These are phyloP conservation scores for Drosophila nigricruria DNA, from an alignment of 2,888 invertebrate species.

Conservation along the genomic window DNA sequence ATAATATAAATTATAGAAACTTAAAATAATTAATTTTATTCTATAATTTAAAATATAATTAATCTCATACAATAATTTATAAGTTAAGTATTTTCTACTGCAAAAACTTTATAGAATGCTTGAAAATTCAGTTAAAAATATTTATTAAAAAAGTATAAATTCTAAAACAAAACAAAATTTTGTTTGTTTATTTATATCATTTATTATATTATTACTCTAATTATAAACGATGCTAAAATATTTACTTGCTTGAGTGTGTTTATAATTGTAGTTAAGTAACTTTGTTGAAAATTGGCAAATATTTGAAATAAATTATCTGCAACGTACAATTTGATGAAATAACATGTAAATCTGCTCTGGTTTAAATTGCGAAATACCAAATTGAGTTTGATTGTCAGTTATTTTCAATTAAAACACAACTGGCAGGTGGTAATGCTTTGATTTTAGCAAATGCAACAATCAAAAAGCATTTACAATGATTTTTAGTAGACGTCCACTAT, in stretches of 20 bases:
- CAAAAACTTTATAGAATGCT: no score
- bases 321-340: neutral
- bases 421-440: constrained; percentile 24
- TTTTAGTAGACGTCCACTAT: constrained; percentile 23
- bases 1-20: no score
- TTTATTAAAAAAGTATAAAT: no score
- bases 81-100: no score
- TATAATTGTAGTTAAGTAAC: neutral
- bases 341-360: neutral
- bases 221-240: neutral
- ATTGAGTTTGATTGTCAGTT: neutral
- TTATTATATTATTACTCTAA: neutral
- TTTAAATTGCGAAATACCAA: neutral
- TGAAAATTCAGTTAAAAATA: no score
- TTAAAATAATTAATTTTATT: no score
- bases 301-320: neutral
- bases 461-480: constrained; percentile 30
- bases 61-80: no score
- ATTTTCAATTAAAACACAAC: constrained; percentile 26
- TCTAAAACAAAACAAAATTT: no score
- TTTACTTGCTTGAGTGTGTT: neutral
- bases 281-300: neutral
- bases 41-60: no score
- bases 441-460: constrained; percentile 40
- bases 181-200: no score